Percentiles rank a stretch among this genome's conserved stretches.
Evolutionary conservation across 1,140 invertebrate species (phyloP).

Genomic region (Stegodyphus dumicola): DNA sequence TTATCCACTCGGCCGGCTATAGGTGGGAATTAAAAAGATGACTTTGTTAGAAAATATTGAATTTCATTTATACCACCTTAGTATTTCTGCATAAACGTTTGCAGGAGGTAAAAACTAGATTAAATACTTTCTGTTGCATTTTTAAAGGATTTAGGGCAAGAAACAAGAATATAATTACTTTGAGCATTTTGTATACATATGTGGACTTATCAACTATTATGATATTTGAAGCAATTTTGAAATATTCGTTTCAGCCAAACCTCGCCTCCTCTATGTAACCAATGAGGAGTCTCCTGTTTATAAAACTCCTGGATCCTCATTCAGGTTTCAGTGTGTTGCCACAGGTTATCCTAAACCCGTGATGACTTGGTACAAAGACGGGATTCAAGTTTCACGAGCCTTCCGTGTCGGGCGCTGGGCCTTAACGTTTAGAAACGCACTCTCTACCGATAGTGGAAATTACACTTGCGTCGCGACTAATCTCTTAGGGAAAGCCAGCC

Average conservation of each 20-base stretch:
- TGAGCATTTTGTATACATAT: no score
- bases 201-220: no score
- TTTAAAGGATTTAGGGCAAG: no score
- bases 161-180: no score
- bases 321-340: conserved; percentile 72
- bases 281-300: conserved; percentile 19
- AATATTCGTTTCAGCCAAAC: conserved; percentile 16
- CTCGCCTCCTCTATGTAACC: conserved; percentile 23
- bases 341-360: conserved; percentile 84
- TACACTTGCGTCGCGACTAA: conserved; percentile 61
- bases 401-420: conserved; percentile 29
- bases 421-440: conserved; percentile 56
- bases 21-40: no score
- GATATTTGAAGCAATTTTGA: not conserved
- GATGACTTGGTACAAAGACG: conserved; percentile 87
- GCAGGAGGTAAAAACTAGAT: no score
- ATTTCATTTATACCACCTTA: no score
- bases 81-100: no score
- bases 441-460: conserved; percentile 48
- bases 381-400: conserved; percentile 82
- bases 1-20: no score
- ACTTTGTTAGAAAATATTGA: no score
- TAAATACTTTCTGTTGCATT: no score
- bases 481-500: conserved; percentile 28
- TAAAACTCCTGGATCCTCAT: conserved; percentile 16